Conservation (phyloP, 2,888 invertebrate genomes). For the Lamellibrachia satsuma region DNA sequence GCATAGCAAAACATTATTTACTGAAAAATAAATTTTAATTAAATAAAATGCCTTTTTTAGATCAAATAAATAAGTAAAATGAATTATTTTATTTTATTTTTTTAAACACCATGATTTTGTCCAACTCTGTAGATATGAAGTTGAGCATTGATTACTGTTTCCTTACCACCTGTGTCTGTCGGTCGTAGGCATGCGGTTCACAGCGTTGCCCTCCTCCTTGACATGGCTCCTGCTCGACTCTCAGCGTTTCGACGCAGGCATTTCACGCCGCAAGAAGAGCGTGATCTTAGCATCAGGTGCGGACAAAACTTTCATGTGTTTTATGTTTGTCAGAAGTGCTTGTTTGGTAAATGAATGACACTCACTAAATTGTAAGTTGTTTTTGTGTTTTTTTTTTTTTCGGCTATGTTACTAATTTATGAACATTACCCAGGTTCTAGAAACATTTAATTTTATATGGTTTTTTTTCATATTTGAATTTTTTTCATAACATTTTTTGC, state of each 20-base stretch:
- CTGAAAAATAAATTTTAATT: neutral
- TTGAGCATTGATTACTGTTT: no score
- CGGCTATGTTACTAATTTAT: no score
- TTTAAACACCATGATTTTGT: no score
- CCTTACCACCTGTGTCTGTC: neutral
- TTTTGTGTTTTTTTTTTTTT: neutral
- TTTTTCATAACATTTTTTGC: neutral
- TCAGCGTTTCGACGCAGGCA: neutral
- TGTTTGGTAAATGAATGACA: neutral
- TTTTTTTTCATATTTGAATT: neutral
- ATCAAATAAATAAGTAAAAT: neutral
- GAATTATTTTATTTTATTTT: neutral
- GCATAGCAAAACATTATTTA: neutral
- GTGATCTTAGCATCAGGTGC: slow-evolving; percentile 24
- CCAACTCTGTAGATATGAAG: no score
- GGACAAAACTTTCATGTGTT: neutral
- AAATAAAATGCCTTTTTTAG: neutral
- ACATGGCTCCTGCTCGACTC: slow-evolving; percentile 44
- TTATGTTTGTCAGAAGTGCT: neutral
- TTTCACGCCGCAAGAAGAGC: slow-evolving; percentile 24
- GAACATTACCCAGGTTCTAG: no score
- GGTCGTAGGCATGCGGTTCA: slow-evolving; percentile 50
- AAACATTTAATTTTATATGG: no score
- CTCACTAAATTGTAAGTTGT: neutral
- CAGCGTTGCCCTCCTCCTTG: slow-evolving; percentile 45